phyloP scores from a whole-genome alignment of 2,113 vertebrate species.

The Sisor rabdophorus region DNA sequence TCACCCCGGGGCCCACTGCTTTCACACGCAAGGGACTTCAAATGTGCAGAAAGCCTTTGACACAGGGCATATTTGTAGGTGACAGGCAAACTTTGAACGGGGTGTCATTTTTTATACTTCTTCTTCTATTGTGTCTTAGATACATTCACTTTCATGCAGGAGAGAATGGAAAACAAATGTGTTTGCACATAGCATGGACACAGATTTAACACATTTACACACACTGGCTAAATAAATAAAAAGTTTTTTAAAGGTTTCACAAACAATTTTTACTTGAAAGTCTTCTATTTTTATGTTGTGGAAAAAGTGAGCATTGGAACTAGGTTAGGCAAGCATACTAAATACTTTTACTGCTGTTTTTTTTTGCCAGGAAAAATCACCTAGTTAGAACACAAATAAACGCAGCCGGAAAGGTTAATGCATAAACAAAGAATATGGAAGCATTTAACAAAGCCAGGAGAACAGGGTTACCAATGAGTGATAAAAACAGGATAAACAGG shows the following conservation, averaged over 20 bases:
- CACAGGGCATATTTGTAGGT: constrained; percentile 17
- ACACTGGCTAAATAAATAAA: constrained; percentile 5
- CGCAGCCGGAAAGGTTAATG: neutral
- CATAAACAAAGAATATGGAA: constrained; percentile 11
- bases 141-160: neutral
- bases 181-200: neutral
- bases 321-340: neutral
- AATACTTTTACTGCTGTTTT: neutral
- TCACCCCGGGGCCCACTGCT: constrained; percentile 22
- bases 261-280: neutral
- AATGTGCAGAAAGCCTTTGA: constrained; percentile 9
- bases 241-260: neutral
- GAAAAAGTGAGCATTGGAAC: neutral
- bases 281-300: neutral
- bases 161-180: constrained; percentile 7
- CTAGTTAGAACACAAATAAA: neutral
- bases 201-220: constrained; percentile 15
- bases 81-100: constrained; percentile 15
- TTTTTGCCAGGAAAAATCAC: neutral
- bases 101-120: constrained; percentile 14
- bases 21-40: constrained; percentile 33
- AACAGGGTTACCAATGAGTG: neutral
- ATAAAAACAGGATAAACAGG: neutral
- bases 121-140: neutral
- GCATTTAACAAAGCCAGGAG: neutral